Conservation (phyloP, 1,140 invertebrate species). For the Drosophila ambigua region DNA sequence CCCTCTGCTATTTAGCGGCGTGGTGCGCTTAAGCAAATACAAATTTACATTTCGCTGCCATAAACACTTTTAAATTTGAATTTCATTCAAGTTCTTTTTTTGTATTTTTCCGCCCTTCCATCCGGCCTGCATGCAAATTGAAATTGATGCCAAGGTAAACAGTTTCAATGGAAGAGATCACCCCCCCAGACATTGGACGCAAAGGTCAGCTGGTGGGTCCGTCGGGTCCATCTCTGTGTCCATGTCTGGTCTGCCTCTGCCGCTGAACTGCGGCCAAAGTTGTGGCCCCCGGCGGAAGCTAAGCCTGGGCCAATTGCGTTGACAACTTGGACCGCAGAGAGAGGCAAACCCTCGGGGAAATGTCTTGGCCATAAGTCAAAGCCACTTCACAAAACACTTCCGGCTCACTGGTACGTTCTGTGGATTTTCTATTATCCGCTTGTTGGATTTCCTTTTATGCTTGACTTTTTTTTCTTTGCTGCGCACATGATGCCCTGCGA, state of each 20-base stretch:
- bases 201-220: constrained; percentile 33
- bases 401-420: constrained; percentile 50
- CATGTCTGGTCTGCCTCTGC: not conserved
- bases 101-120: constrained; percentile 25
- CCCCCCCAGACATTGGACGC: constrained; percentile 27
- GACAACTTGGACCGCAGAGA: constrained; percentile 47
- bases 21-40: constrained; percentile 76
- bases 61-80: constrained; percentile 84
- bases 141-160: constrained; percentile 83
- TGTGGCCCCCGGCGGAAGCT: constrained; percentile 3
- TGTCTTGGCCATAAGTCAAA: constrained; percentile 62
- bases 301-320: constrained; percentile 52
- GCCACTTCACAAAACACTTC: constrained; percentile 61
- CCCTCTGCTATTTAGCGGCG: constrained; percentile 54
- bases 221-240: not conserved
- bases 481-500: not conserved
- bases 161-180: constrained; percentile 31
- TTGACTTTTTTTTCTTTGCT: constrained; percentile 16
- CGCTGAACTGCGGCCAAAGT: constrained; percentile 15
- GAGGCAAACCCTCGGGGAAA: constrained; percentile 36
- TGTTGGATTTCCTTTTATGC: constrained; percentile 51
- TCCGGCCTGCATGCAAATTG: constrained; percentile 71
- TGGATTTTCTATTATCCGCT: constrained; percentile 59
- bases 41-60: constrained; percentile 84
- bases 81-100: constrained; percentile 41